Percentiles rank a stretch among this genome's conserved stretches.
Conservation (phyloP, 1,140 invertebrate species). For the Paraescarpia echinospica region DNA sequence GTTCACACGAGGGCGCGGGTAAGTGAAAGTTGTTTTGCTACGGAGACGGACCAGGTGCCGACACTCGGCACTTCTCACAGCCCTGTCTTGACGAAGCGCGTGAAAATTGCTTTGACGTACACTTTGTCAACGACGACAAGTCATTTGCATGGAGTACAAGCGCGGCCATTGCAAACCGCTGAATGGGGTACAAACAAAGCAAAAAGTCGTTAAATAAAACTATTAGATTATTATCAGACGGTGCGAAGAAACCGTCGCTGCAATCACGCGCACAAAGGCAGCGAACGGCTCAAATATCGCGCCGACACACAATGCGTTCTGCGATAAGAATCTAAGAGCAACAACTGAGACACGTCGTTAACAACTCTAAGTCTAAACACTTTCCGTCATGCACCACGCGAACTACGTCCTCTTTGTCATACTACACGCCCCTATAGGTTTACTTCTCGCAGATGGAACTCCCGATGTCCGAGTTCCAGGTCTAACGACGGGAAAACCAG, state of each 20-base stretch:
- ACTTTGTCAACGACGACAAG: background rate
- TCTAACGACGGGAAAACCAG: background rate
- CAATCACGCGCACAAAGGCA: background rate
- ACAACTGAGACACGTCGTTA: background rate
- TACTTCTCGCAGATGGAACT: background rate
- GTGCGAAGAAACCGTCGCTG: background rate
- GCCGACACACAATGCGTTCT: background rate
- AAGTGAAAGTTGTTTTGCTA: conserved; percentile 1
- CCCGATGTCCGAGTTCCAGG: background rate
- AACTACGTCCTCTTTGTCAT: background rate
- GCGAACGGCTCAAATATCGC: background rate
- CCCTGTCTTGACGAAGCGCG: background rate
- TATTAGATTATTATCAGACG: background rate
- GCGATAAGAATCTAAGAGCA: background rate
- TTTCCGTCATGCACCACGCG: background rate
- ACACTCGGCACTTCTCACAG: background rate
- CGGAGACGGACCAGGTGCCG: background rate
- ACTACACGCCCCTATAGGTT: background rate
- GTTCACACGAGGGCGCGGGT: conserved; percentile 28
- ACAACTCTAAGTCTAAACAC: background rate
- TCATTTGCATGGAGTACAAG: conserved; percentile 17
- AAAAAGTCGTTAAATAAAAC: background rate
- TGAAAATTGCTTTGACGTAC: conserved; percentile 1
- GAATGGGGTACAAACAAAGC: conserved; percentile 9
- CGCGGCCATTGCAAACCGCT: background rate